Conservation (phyloP, 2,797 vertebrate species). For the Paratrypauchen microcephalus region DNA sequence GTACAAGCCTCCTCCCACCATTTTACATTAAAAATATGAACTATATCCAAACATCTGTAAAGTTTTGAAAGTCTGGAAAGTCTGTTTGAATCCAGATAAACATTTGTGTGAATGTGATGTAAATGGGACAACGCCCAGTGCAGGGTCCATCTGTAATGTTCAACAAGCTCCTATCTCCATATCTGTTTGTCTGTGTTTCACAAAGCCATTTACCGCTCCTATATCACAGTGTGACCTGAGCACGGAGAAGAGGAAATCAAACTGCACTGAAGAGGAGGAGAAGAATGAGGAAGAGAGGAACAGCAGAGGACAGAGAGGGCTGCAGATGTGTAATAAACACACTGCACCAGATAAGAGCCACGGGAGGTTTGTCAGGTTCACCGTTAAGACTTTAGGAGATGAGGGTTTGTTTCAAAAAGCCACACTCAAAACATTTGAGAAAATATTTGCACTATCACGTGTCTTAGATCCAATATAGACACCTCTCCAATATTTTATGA, state of each 20-base stretch:
- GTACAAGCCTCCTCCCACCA: too few relatives aligned
- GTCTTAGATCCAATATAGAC: too few relatives aligned
- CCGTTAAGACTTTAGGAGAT: background rate
- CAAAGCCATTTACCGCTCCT: slow-evolving; percentile 39
- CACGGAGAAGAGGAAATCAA: slow-evolving; percentile 46
- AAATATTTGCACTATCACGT: background rate
- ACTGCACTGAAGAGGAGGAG: slow-evolving; percentile 22
- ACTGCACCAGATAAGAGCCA: slow-evolving; percentile 31
- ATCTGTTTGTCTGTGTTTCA: slow-evolving; percentile 43
- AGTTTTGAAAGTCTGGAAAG: too few relatives aligned
- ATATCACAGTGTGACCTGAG: slow-evolving; percentile 45
- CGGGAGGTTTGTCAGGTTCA: slow-evolving; percentile 22
- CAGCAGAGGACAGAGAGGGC: slow-evolving; percentile 7
- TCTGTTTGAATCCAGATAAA: slow-evolving; percentile 59
- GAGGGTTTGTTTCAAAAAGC: background rate
- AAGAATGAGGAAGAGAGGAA: slow-evolving; percentile 9
- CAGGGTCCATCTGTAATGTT: slow-evolving; percentile 48
- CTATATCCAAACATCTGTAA: too few relatives aligned
- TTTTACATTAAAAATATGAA: too few relatives aligned
- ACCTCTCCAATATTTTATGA: too few relatives aligned
- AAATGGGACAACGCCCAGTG: slow-evolving; percentile 21
- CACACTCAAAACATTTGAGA: too few relatives aligned
- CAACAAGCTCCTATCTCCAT: slow-evolving; percentile 51
- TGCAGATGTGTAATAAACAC: slow-evolving; percentile 37
- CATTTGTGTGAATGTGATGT: slow-evolving; percentile 20